Evolutionary conservation across 2,888 invertebrate genomes (phyloP).

Genomic region (Busseola fusca): DNA sequence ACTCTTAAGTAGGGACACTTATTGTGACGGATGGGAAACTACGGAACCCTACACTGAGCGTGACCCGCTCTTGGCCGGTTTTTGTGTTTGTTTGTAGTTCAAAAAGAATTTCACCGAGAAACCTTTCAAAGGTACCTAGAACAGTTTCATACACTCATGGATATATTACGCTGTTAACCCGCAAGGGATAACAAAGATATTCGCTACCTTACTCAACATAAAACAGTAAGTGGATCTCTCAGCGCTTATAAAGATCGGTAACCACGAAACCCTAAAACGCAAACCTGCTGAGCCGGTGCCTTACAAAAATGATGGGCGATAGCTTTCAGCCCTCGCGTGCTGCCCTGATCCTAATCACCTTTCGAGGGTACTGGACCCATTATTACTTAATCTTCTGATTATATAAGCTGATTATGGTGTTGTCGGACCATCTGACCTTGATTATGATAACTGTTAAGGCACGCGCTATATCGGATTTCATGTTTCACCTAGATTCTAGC

Average conservation of each 20-base stretch:
- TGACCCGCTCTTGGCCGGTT: no score
- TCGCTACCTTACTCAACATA: conserved; percentile 35
- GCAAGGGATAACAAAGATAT: conserved; percentile 16
- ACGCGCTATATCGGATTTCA: conserved; percentile 17
- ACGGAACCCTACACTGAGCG: no score
- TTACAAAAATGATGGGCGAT: conserved; percentile 50
- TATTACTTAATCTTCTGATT: conserved; percentile 63
- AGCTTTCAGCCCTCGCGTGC: conserved; percentile 52
- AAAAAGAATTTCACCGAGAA: not conserved
- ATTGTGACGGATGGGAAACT: no score
- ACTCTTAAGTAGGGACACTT: no score
- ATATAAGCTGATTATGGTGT: conserved; percentile 51
- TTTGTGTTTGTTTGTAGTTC: no score
- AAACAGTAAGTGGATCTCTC: conserved; percentile 44
- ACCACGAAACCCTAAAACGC: conserved; percentile 32
- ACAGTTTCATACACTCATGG: conserved; percentile 1
- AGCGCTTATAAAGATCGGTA: conserved; percentile 38
- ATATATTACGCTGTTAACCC: conserved; percentile 3
- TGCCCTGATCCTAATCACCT: conserved; percentile 52
- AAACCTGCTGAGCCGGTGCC: conserved; percentile 43
- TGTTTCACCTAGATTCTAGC: conserved; percentile 28
- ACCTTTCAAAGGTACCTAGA: not conserved
- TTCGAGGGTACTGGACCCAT: conserved; percentile 54
- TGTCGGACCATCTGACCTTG: conserved; percentile 47
- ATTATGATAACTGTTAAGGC: conserved; percentile 49